A percentile compares a stretch with the other conserved stretches of the same genome.
Evolutionary conservation across 2,797 vertebrate species (phyloP).

Genomic region (Lepilemur ruficaudatus): DNA sequence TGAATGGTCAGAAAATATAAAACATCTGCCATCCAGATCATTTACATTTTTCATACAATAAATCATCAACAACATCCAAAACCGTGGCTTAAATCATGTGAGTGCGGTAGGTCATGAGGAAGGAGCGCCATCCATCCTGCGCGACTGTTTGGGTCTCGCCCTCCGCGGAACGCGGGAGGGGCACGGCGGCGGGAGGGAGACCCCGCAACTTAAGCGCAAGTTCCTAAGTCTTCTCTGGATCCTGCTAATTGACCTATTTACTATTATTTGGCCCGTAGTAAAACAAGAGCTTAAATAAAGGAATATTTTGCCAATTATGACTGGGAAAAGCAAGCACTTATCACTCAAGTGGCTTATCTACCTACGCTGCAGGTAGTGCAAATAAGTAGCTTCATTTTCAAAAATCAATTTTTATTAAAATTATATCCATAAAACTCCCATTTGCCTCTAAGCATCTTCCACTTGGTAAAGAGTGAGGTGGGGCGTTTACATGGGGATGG

Average conservation of each 20-base stretch:
- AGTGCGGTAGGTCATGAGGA: constrained; percentile 85
- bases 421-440: constrained; percentile 69
- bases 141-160: constrained; percentile 75
- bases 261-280: constrained; percentile 71
- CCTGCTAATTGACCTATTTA: constrained; percentile 76
- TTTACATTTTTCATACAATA: constrained; percentile 94
- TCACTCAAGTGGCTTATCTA: constrained; percentile 78
- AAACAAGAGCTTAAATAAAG: constrained; percentile 82
- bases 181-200: background rate
- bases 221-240: constrained; percentile 64
- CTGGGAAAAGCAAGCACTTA: constrained; percentile 76
- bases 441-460: background rate
- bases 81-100: constrained; percentile 87
- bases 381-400: constrained; percentile 79
- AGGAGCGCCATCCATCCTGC: constrained; percentile 79
- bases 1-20: constrained; percentile 99
- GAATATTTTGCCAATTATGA: constrained; percentile 82
- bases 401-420: constrained; percentile 76
- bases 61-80: constrained; percentile 91
- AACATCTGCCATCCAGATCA: constrained; percentile 98
- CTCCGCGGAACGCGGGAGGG: constrained; percentile 52
- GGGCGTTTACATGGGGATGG: rapidly evolving
- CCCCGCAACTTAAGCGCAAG: constrained; percentile 58
- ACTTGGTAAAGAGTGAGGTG: rapidly evolving
- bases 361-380: constrained; percentile 78